Conservation (phyloP, 2,888 invertebrate species). For the Lepidochitona cinerea region DNA sequence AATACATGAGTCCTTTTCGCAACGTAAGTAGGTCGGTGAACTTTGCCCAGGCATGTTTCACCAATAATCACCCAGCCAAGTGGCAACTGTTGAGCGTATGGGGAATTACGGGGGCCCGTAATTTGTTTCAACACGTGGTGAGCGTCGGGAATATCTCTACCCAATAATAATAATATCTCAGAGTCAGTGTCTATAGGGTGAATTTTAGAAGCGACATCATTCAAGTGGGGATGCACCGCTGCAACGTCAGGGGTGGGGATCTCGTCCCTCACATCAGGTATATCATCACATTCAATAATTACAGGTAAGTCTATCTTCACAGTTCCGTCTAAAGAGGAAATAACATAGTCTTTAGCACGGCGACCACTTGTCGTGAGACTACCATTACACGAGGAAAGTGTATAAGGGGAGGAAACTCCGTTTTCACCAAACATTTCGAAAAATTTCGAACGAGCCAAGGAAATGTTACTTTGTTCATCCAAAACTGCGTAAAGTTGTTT, state of each 20-base stretch:
- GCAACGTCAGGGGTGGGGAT: constrained; percentile 32
- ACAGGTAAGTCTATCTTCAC: constrained; percentile 18
- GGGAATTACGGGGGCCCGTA: neutral
- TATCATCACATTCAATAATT: constrained; percentile 30
- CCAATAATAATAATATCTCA: constrained; percentile 6
- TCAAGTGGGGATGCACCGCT: constrained; percentile 1
- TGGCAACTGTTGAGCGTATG: constrained; percentile 11
- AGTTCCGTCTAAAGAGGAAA: constrained; percentile 20
- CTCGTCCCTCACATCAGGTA: constrained; percentile 23
- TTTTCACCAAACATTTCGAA: constrained; percentile 4
- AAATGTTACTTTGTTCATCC: constrained; percentile 17
- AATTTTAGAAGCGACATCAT: neutral
- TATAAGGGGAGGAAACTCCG: neutral
- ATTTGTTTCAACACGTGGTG: constrained; percentile 14
- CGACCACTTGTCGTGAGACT: constrained; percentile 9
- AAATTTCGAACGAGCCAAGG: constrained; percentile 3
- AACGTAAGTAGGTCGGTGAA: constrained; percentile 4
- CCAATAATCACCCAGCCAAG: constrained; percentile 11
- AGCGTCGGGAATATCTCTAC: constrained; percentile 6
- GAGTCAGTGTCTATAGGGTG: neutral
- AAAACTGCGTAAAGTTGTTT: neutral
- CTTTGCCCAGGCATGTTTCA: constrained; percentile 6
- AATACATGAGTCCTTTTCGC: too few relatives aligned
- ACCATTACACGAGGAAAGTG: constrained; percentile 2
- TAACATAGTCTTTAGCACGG: constrained; percentile 13